Evolutionary conservation across 2,113 vertebrate genomes (phyloP), one percentile per base, ranked within the genome.

Genomic region (Corythaixoides concolor): DNA sequence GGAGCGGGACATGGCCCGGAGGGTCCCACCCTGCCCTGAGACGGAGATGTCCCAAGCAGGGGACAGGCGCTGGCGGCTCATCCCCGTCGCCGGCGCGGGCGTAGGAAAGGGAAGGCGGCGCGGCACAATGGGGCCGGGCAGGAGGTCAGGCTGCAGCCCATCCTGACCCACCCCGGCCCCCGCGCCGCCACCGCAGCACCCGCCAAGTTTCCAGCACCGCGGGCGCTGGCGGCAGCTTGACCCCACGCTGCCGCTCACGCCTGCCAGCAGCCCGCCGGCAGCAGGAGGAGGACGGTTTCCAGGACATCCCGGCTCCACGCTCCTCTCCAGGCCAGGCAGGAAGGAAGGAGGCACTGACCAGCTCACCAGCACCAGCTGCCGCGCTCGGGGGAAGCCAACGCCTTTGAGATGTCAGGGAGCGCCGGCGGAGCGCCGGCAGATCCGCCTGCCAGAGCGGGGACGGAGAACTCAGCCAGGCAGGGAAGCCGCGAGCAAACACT

Each of bases 71-170:
- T 55, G 95, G 92, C 77, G 35, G 89, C 96, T 96, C 97, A 82
- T 96, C 97, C 97, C 93, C 11, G 43, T 80, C 78, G 66, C 85
- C 69, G 78, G 28, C 32, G 90, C 47, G 16, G 92, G 69, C 11
- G 66, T 80, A 89, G 98, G 98, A 98, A 98, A 85, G 96, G 96
- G 86, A 93, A 53, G 94, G 96, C 95, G 78, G 70, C 68, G 13
- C 63, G 88, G 95, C 92, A 98, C 98, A 98, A 98, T 98, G 95
- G 96, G 69, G 72, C 72, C 33, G 90, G 88, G 93, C 96, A 17
- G 93, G 93, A 97, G 98, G 98, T 98, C 98, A 98, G 91, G 74
- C 89, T 86, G 95, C 98, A 98, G 92, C 96, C 97, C 97, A 98
- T 98, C 98, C 98, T 98, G 98, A 88, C 77, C 69, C 63, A 27